Evolutionary conservation across 2,888 invertebrate species (phyloP), one percentile per base, ranked within the genome.

Genomic region (Drosophila ustulata): DNA sequence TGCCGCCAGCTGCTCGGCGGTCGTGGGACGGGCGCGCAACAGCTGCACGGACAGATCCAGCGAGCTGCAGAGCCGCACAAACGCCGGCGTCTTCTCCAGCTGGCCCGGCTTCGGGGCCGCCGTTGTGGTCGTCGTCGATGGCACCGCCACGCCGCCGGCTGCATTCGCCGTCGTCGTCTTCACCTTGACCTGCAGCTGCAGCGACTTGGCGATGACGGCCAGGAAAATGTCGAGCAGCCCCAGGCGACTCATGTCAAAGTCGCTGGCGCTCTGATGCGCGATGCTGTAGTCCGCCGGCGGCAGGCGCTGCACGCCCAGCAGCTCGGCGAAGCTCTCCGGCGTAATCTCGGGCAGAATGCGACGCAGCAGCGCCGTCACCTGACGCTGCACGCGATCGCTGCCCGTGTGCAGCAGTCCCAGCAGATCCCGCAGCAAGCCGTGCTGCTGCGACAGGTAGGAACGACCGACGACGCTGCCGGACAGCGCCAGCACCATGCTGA

Each of bases 381-480:
- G 98, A 91, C 98, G 94, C 91, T 98, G 98, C 1, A 98, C 98
- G 66, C 98, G 94, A 57, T 98, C 98, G 84, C 98, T 98, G 64
- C 98, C 98, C 0, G 98, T 98, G 90, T 99, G 98, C 32, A 99
- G 93, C 6, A 99, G 93, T 71, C 96, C 96, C 43, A 98, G 93
- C 30, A 99, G 93, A 92, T 98, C 98, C 37, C 95, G 94, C 1
- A 98, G 93, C 53, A 99, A 92, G 30, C 96, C 97, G 51, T 96
- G 95, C 87, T 98, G 98, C 89, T 98, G 97, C 0, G 98, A 97
- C 11, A 99, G 93, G 91, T 98, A 98, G 1, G 96, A 95, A 30
- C 98, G 94, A 0, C 98, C 98, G 0, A 98, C 97, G 0, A 96
- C 94, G 80, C 98, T 98, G 3, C 98, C 98, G 73, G 98, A 98